Evolutionary conservation across 2,113 vertebrate species (phyloP).

Genomic region (Lagopus muta): DNA sequence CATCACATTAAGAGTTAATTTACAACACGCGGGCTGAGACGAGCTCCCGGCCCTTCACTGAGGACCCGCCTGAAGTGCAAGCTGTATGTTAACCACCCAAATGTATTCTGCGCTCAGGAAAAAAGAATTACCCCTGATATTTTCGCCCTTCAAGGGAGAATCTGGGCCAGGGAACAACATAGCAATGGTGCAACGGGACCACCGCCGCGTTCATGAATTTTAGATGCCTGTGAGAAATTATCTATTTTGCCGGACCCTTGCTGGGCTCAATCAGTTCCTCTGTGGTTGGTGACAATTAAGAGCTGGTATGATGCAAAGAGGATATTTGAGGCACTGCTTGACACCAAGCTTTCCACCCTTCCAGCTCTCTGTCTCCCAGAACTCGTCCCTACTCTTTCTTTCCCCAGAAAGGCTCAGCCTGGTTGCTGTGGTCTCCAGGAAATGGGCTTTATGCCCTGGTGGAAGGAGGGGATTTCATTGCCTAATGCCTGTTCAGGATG

Average conservation of each 20-base stretch:
- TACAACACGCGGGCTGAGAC: slow-evolving; percentile 48
- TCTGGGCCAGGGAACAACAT: slow-evolving; percentile 34
- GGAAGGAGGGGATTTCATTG: background rate
- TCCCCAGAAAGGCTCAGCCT: background rate
- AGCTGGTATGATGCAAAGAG: slow-evolving; percentile 74
- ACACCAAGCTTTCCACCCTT: slow-evolving; percentile 54
- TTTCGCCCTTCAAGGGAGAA: slow-evolving; percentile 67
- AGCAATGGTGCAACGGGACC: slow-evolving; percentile 41
- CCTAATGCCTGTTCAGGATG: background rate
- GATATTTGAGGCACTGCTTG: slow-evolving; percentile 77
- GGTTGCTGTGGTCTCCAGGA: background rate
- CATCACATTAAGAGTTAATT: slow-evolving; percentile 75
- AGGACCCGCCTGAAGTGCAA: slow-evolving; percentile 64
- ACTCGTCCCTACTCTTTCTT: background rate
- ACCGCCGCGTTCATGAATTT: slow-evolving; percentile 73
- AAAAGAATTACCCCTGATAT: slow-evolving; percentile 43
- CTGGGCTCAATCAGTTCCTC: slow-evolving; percentile 81
- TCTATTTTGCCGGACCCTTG: slow-evolving; percentile 74
- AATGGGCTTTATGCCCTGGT: background rate
- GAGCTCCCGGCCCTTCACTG: slow-evolving; percentile 14
- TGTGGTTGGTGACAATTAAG: slow-evolving; percentile 81
- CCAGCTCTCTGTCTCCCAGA: background rate
- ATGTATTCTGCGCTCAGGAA: slow-evolving; percentile 62
- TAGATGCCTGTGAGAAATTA: slow-evolving; percentile 72
- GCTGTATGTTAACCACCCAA: slow-evolving; percentile 60